Evolutionary conservation across 2,797 vertebrate genomes (phyloP).

Genomic region (Telmatherina bonti): DNA sequence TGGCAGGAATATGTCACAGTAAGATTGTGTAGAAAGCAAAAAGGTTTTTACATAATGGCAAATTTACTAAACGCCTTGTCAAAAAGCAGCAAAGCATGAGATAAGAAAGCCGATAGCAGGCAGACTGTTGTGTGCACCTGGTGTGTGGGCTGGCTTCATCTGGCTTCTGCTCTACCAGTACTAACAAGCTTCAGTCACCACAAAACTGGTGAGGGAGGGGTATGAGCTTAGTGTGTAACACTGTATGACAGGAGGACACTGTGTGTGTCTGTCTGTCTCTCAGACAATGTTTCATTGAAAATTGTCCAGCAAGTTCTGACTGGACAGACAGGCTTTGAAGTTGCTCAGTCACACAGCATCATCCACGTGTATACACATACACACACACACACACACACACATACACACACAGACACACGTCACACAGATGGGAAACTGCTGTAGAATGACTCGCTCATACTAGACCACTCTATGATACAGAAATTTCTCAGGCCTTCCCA

Average conservation of each 20-base stretch:
- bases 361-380: slow-evolving; percentile 1
- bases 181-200: slow-evolving; percentile 61
- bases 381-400: no score
- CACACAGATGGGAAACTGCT: slow-evolving; percentile 16
- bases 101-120: slow-evolving; percentile 31
- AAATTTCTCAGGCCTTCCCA: slow-evolving; percentile 49
- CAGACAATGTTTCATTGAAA: slow-evolving; percentile 49
- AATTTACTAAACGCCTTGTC: slow-evolving; percentile 8
- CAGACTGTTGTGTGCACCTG: slow-evolving; percentile 52
- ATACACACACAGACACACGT: no score
- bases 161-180: slow-evolving; percentile 46
- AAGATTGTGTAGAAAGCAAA: background rate
- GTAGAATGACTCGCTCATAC: slow-evolving; percentile 41
- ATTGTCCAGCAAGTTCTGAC: slow-evolving; percentile 50
- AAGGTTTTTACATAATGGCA: background rate
- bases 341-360: slow-evolving; percentile 26
- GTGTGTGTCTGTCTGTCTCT: slow-evolving; percentile 16
- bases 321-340: slow-evolving; percentile 60
- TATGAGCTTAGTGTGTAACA: slow-evolving; percentile 13
- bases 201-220: slow-evolving; percentile 29
- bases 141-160: slow-evolving; percentile 64
- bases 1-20: background rate
- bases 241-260: slow-evolving; percentile 14
- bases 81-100: slow-evolving; percentile 22
- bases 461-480: slow-evolving; percentile 35